Conservation (phyloP, 2,113 vertebrate genomes). For the Sinocyclocheilus maitianheensis region DNA sequence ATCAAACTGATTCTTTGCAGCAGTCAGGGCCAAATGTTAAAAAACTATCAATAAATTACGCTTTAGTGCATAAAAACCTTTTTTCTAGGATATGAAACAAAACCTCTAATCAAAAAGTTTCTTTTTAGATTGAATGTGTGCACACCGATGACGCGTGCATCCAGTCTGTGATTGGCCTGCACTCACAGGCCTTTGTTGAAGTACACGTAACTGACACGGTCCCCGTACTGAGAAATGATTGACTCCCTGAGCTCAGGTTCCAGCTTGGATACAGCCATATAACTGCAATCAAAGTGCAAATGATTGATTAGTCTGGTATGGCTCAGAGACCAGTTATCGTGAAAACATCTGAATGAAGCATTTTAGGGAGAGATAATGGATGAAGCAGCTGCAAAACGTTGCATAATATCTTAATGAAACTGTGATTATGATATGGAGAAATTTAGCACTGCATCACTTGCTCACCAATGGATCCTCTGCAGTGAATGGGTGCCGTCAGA, state of each 20-base stretch:
- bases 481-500: too few relatives aligned
- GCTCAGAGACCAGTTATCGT: background rate
- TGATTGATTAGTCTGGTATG: background rate
- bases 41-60: background rate
- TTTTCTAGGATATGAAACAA: background rate
- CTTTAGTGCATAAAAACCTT: background rate
- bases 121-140: background rate
- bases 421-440: too few relatives aligned
- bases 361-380: background rate
- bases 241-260: constrained; percentile 86
- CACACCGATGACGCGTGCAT: background rate
- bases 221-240: constrained; percentile 79
- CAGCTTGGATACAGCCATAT: constrained; percentile 84
- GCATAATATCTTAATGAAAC: background rate
- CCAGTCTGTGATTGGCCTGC: background rate
- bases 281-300: constrained; percentile 69
- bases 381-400: background rate
- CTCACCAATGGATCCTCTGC: too few relatives aligned
- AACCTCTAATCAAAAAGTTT: background rate
- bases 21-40: background rate
- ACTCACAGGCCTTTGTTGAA: constrained; percentile 96
- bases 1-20: constrained; percentile 4
- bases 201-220: constrained; percentile 79
- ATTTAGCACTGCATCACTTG: too few relatives aligned
- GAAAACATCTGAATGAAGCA: background rate